phyloP scores from a whole-genome alignment of 1,140 invertebrate species.

The Eumaeus atala region DNA sequence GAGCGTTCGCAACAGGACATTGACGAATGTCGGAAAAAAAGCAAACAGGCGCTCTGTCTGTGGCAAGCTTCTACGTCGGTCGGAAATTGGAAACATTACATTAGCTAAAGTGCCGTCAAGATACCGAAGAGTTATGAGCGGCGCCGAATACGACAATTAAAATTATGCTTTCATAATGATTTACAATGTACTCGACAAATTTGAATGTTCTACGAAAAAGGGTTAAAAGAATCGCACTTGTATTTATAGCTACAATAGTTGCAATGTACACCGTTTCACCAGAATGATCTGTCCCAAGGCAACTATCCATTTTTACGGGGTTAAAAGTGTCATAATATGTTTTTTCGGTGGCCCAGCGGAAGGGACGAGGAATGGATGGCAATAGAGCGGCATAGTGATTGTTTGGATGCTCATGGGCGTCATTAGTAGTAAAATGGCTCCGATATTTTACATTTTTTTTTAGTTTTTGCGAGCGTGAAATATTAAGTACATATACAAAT shows the following conservation, averaged over 20 bases:
- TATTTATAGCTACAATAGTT: background rate
- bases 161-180: slow-evolving; percentile 16
- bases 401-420: no score
- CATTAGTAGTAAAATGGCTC: no score
- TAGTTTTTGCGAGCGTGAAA: no score
- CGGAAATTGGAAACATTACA: slow-evolving; percentile 63
- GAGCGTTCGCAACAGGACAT: slow-evolving; percentile 51
- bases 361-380: no score
- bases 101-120: slow-evolving; percentile 44
- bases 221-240: background rate
- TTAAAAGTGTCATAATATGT: no score
- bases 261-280: no score
- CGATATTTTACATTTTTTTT: no score
- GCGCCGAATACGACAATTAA: slow-evolving; percentile 29
- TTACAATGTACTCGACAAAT: slow-evolving; percentile 16
- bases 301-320: no score
- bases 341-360: no score
- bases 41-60: slow-evolving; percentile 40
- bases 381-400: no score
- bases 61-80: slow-evolving; percentile 32
- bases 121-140: slow-evolving; percentile 59
- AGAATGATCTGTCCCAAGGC: no score
- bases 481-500: no score
- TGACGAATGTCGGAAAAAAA: slow-evolving; percentile 63
- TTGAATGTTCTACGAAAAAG: slow-evolving; percentile 5